Percentiles rank a stretch among this genome's conserved stretches.
phyloP scores from a whole-genome alignment of 2,888 invertebrate genomes.

The Catocala nupta region DNA sequence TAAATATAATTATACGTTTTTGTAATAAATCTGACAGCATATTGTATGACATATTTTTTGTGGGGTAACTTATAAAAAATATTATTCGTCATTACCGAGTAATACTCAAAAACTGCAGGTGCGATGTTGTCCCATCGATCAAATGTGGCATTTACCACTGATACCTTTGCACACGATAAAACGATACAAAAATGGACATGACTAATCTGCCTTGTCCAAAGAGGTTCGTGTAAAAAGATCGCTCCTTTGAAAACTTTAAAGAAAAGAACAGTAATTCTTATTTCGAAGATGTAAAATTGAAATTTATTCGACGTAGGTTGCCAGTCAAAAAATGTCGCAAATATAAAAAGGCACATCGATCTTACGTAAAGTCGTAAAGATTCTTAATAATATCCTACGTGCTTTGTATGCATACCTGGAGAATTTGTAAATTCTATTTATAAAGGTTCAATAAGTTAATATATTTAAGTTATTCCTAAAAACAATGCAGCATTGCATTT shows the following conservation, averaged over 20 bases:
- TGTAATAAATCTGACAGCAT: background rate
- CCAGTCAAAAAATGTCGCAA: constrained; percentile 54
- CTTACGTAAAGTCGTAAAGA: constrained; percentile 63
- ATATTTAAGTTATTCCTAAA: too few species aligned
- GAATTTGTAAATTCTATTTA: constrained; percentile 31
- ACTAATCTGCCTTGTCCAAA: constrained; percentile 81
- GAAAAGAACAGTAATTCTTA: constrained; percentile 19
- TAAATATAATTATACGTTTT: background rate
- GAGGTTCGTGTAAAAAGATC: constrained; percentile 63
- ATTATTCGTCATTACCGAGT: constrained; percentile 41
- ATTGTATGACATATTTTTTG: constrained; percentile 1
- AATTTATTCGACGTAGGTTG: constrained; percentile 8
- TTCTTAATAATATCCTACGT: constrained; percentile 52
- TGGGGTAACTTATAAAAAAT: constrained; percentile 12
- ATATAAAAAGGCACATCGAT: constrained; percentile 75
- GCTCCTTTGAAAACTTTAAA: constrained; percentile 52
- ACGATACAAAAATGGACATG: constrained; percentile 81
- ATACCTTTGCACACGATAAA: constrained; percentile 65
- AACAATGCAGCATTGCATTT: too few species aligned
- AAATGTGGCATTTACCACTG: constrained; percentile 79
- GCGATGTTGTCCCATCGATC: constrained; percentile 74
- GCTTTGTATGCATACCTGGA: constrained; percentile 61
- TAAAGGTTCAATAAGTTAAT: too few species aligned
- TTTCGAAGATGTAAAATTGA: background rate
- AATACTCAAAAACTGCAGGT: constrained; percentile 69